phyloP scores from a whole-genome alignment of 1,140 invertebrate species.

The Cylas formicarius region DNA sequence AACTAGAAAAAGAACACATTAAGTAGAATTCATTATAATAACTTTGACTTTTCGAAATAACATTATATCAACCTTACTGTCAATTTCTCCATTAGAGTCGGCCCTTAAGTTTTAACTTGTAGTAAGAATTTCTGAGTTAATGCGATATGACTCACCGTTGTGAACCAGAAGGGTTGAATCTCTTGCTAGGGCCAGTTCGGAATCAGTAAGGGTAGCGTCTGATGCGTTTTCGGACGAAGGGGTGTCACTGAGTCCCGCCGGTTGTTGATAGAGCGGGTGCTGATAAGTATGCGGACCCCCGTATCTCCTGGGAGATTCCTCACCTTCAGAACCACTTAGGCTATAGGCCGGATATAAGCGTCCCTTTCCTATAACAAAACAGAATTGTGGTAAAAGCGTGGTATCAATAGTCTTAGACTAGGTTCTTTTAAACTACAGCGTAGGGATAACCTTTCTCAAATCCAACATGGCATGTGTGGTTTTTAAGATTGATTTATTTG shows the following conservation, averaged over 20 bases:
- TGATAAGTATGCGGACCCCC: conserved; percentile 40
- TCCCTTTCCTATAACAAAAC: conserved; percentile 41
- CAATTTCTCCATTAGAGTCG: too few relatives aligned
- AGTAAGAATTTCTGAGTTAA: conserved; percentile 3
- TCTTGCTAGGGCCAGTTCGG: conserved; percentile 67
- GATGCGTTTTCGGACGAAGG: conserved; percentile 72
- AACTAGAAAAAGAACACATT: too few relatives aligned
- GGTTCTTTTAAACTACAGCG: too few relatives aligned
- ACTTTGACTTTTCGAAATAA: too few relatives aligned
- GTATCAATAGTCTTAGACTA: too few relatives aligned
- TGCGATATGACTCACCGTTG: conserved; percentile 60
- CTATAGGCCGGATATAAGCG: conserved; percentile 63
- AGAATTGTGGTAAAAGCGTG: too few relatives aligned
- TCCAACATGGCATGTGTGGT: too few relatives aligned
- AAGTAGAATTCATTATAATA: too few relatives aligned
- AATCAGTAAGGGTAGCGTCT: conserved; percentile 73
- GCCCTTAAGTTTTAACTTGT: conserved; percentile 5
- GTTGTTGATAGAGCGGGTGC: conserved; percentile 51
- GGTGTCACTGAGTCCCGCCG: conserved; percentile 62
- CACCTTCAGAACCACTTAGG: conserved; percentile 55
- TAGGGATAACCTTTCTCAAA: too few relatives aligned
- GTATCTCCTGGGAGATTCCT: conserved; percentile 48
- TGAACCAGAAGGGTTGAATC: conserved; percentile 70
- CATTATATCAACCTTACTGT: too few relatives aligned
- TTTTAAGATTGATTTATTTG: too few relatives aligned